Conservation (phyloP, 64 coral and sea anemone species). For the Orbicella faveolata region DNA sequence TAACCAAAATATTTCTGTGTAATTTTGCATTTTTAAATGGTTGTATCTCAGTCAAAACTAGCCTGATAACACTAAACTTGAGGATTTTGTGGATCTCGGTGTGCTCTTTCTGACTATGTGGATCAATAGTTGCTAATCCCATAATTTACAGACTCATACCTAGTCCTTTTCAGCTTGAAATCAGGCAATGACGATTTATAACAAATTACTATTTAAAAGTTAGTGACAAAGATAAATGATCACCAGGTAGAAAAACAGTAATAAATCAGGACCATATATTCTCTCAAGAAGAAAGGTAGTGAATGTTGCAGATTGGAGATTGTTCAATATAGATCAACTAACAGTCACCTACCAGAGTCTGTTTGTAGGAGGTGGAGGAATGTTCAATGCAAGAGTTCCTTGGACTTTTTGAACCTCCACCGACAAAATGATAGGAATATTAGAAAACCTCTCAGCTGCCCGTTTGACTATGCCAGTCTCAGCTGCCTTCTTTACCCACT, state of each 20-base stretch:
- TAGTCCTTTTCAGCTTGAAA: no score
- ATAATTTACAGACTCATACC: no score
- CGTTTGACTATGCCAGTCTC: constrained; percentile 94
- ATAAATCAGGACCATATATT: no score
- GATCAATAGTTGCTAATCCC: no score
- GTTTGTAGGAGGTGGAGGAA: constrained; percentile 96
- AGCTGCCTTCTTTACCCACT: constrained; percentile 98
- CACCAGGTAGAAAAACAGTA: background rate
- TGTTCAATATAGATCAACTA: background rate
- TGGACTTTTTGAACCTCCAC: constrained; percentile 86
- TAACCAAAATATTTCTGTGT: no score
- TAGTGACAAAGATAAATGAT: background rate
- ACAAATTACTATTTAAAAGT: no score
- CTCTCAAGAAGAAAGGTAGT: background rate
- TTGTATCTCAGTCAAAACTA: no score
- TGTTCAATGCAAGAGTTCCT: constrained; percentile 89
- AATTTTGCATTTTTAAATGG: no score
- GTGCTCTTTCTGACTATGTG: no score
- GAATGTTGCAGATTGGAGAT: background rate
- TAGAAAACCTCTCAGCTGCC: constrained; percentile 95
- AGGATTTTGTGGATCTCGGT: no score
- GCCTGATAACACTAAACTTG: no score
- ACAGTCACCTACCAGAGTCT: constrained; percentile 81
- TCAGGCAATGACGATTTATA: no score
- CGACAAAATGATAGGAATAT: constrained; percentile 88